Percentiles rank a stretch among this genome's conserved stretches.
phyloP scores from a whole-genome alignment of 2,888 invertebrate species.

The Scotopteryx bipunctaria region DNA sequence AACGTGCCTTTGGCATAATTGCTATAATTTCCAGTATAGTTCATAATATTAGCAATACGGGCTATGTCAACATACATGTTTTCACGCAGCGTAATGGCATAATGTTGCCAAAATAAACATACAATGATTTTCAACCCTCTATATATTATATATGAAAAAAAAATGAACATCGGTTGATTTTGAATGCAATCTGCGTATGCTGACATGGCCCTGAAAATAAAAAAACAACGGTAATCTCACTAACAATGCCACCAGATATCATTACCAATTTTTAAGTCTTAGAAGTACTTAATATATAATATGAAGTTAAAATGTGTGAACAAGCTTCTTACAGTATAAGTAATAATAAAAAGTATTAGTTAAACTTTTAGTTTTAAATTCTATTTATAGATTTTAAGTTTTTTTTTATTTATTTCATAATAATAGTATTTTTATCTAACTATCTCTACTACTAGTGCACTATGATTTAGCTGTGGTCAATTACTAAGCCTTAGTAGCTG shows the following conservation, averaged over 20 bases:
- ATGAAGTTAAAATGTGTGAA: slow-evolving; percentile 83
- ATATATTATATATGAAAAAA: neutral
- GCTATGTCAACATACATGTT: slow-evolving; percentile 13
- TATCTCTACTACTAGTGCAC: slow-evolving; percentile 78
- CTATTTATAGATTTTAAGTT: slow-evolving; percentile 82
- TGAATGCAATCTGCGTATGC: too few relatives aligned
- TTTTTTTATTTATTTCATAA: slow-evolving; percentile 68
- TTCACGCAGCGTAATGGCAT: neutral
- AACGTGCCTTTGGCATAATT: slow-evolving; percentile 71
- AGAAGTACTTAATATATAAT: slow-evolving; percentile 76
- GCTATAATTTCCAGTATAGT: slow-evolving; percentile 31
- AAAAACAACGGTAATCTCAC: slow-evolving; percentile 60
- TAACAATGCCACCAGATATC: slow-evolving; percentile 63
- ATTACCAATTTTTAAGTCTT: slow-evolving; percentile 60
- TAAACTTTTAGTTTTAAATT: slow-evolving; percentile 80
- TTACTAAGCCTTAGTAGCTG: slow-evolving; percentile 61
- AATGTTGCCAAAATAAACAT: neutral
- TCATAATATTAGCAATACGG: slow-evolving; percentile 35
- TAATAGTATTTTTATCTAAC: slow-evolving; percentile 80
- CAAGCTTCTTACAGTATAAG: slow-evolving; percentile 80
- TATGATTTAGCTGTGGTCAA: slow-evolving; percentile 81
- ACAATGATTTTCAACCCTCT: neutral
- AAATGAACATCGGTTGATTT: too few relatives aligned
- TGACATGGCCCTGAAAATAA: slow-evolving; percentile 34
- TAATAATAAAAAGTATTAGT: slow-evolving; percentile 82